A percentile compares a stretch with the other conserved stretches of the same genome.
Conservation (phyloP, 2,797 vertebrate genomes). For the Siniperca scherzeri region DNA sequence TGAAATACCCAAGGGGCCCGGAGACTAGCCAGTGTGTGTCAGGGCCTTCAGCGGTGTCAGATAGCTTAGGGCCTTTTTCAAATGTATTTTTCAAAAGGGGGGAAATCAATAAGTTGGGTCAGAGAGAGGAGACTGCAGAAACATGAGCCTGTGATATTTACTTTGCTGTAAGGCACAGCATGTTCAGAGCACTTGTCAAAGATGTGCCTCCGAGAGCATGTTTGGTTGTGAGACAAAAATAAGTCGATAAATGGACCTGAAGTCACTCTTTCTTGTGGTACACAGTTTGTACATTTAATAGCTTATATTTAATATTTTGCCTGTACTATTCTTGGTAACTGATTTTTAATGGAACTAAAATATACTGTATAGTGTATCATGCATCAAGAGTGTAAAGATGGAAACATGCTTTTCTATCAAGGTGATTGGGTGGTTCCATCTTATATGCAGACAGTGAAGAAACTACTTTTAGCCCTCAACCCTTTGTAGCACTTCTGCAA, state of each 20-base stretch:
- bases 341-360: slow-evolving; percentile 1
- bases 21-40: slow-evolving; percentile 63
- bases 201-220: slow-evolving; percentile 54
- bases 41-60: slow-evolving; percentile 78
- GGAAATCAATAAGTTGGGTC: slow-evolving; percentile 82
- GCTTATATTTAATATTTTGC: slow-evolving; percentile 19
- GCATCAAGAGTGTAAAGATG: background rate
- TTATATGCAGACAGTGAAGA: background rate
- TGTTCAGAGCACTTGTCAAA: slow-evolving; percentile 72
- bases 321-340: background rate
- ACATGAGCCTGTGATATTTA: slow-evolving; percentile 79
- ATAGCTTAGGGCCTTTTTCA: slow-evolving; percentile 80
- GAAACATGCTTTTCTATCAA: background rate
- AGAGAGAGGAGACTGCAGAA: slow-evolving; percentile 71
- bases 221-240: slow-evolving; percentile 67
- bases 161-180: slow-evolving; percentile 70
- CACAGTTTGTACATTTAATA: slow-evolving; percentile 20
- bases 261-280: slow-evolving; percentile 52
- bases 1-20: slow-evolving; percentile 67
- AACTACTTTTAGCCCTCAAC: too few species aligned
- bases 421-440: too few species aligned
- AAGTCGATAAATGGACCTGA: slow-evolving; percentile 69
- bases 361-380: background rate
- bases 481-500: background rate
- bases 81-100: slow-evolving; percentile 84